Evolutionary conservation across 2,113 vertebrate species (phyloP).

Genomic region (Neofelis nebulosa): DNA sequence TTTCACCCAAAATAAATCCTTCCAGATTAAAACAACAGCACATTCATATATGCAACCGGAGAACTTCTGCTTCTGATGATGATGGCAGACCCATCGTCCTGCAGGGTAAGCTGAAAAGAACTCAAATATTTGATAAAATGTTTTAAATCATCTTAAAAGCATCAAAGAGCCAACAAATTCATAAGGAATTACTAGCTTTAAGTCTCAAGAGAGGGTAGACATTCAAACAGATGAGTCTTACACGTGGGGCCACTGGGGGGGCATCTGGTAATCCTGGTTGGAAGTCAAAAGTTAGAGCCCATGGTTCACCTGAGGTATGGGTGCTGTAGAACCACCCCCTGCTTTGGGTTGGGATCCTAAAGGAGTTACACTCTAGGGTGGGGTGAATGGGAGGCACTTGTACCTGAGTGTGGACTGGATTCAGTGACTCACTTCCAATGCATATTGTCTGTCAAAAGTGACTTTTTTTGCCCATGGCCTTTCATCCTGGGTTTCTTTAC

Average conservation of each 20-base stretch:
- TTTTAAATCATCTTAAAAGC: slow-evolving; percentile 5
- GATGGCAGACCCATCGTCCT: not conserved
- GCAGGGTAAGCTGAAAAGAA: not conserved
- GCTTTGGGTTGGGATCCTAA: not conserved
- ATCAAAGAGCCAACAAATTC: not conserved
- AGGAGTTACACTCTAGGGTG: not conserved
- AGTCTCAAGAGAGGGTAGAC: not conserved
- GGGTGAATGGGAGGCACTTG: not conserved
- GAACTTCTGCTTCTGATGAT: not conserved
- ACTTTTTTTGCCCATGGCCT: not conserved
- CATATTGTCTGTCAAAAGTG: not conserved
- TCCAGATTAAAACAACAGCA: not conserved
- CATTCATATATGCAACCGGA: not conserved
- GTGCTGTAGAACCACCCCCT: not conserved
- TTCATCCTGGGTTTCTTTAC: not conserved
- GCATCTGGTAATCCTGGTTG: not conserved
- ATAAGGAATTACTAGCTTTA: not conserved
- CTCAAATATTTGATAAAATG: not conserved
- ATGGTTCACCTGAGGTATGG: not conserved
- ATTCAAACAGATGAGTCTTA: not conserved
- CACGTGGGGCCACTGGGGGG: not conserved
- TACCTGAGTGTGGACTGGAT: not conserved
- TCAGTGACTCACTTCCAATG: not conserved
- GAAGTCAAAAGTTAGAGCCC: not conserved
- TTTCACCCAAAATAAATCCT: not conserved